Base-by-base conservation (phyloP, 1,140 invertebrate genomes). In the Laupala kohalensis region DNA sequence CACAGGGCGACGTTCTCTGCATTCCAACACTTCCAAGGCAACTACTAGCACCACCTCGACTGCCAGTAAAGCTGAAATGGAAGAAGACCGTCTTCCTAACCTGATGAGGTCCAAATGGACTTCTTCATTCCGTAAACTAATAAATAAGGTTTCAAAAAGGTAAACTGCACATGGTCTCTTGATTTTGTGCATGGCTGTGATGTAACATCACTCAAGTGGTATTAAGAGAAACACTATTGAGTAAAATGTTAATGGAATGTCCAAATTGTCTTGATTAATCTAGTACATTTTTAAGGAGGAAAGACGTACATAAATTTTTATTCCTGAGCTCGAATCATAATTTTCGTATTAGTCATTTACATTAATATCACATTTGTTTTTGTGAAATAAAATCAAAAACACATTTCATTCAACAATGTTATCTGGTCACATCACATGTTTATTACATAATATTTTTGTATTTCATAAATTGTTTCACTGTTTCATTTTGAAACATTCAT, bases 41-140 rank as follows among this genome's bases (percentile, higher is more conserved):
- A 79, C 78, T 27, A 75, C 76, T 37, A 79, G 75, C 65, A 81
- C 80, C 25, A 77, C 69, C 78, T 79, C 71, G 79, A 78, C 73
- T 79, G 81, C 69, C 77, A 75, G 3, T 77, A 75, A 9, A 77
- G 75, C 67, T 77, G 76, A 69, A 78, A 79, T 53, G 37, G 37
- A 53, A 53, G 37, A 53, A 13, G 30, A 68, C 73, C 9, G 77
- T 79, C 53, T 77, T 76, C 24, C 71, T 70, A 4, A 62, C 73
- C 74, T 64, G 37, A 72, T 70, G 67, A 37, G 83, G 2, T 82
- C 83, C 9, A 79, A 78, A 71, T 86, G 84, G 84, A 85, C 84
- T 3, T 81, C 84, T 0, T 86, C 84, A 0, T 85, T 86, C 72
- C 79, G 84, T 5, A 83, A 82, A 73, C 77, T 86, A 3, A 81